Conservation (phyloP, 2,797 vertebrate genomes). For the Heterohyrax brucei region DNA sequence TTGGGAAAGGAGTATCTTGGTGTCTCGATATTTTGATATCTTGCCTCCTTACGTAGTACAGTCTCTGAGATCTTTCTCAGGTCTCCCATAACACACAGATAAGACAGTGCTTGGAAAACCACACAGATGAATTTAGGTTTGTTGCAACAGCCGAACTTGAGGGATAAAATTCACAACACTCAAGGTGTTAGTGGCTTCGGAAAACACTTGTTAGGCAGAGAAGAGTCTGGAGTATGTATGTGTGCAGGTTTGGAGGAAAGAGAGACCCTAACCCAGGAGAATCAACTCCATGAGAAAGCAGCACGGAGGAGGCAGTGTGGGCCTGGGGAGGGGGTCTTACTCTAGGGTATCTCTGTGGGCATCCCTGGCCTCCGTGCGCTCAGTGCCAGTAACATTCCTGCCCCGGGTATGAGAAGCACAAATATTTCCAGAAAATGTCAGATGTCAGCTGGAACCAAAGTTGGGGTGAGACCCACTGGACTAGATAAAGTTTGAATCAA, state of each 20-base stretch:
- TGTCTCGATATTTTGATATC: too few species aligned
- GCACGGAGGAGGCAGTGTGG: accelerated
- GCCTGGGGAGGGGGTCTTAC: neutral
- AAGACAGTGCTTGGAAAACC: neutral
- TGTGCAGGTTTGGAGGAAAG: too few species aligned
- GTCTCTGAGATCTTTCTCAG: neutral
- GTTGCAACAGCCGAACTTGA: too few species aligned
- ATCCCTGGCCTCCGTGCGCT: neutral
- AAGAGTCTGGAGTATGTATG: too few species aligned
- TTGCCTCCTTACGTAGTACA: neutral
- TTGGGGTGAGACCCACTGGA: neutral
- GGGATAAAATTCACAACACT: neutral
- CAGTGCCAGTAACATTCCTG: neutral
- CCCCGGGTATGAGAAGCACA: neutral
- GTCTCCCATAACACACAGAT: neutral
- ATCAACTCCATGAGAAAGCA: neutral
- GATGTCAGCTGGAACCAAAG: neutral
- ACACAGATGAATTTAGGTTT: too few species aligned
- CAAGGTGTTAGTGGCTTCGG: neutral
- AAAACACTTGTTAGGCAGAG: neutral
- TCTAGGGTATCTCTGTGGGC: too few species aligned
- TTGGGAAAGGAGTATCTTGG: neutral
- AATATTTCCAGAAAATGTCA: neutral
- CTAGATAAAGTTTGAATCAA: neutral
- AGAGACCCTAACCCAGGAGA: neutral